phyloP scores from a whole-genome alignment of 2,113 vertebrate genomes.

The Ornithorhynchus anatinus region DNA sequence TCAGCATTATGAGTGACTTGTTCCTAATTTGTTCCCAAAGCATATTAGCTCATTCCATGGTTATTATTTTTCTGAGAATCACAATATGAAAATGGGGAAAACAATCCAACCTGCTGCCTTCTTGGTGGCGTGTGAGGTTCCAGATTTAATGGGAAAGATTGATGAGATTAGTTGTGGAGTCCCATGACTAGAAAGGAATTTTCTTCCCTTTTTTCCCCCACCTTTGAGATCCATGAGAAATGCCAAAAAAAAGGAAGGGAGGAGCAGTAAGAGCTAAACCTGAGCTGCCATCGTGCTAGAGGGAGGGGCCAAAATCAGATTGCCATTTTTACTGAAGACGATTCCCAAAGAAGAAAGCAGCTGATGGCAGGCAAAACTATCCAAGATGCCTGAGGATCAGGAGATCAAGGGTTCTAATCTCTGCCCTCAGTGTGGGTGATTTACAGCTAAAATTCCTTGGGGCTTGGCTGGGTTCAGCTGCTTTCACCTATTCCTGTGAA shows the following conservation, averaged over 20 bases:
- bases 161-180: background rate
- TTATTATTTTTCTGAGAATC: background rate
- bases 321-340: too few species aligned
- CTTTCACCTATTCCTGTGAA: too few species aligned
- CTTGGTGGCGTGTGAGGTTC: background rate
- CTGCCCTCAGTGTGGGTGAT: too few species aligned
- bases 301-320: too few species aligned
- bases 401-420: too few species aligned
- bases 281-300: background rate
- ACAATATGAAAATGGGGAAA: rapidly evolving
- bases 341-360: too few species aligned
- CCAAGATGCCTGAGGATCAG: too few species aligned
- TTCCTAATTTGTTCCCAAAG: background rate
- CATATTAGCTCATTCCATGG: rapidly evolving
- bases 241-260: background rate
- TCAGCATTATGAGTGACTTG: rapidly evolving
- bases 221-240: too few species aligned
- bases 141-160: background rate
- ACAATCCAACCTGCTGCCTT: background rate
- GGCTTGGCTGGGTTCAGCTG: too few species aligned
- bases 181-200: background rate
- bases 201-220: too few species aligned
- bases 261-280: background rate
- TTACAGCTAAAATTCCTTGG: too few species aligned
- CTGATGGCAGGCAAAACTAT: too few species aligned